These are phyloP conservation scores for Tethea ocularis DNA, from an alignment of 2,888 invertebrate genomes.

Conservation along the genomic window DNA sequence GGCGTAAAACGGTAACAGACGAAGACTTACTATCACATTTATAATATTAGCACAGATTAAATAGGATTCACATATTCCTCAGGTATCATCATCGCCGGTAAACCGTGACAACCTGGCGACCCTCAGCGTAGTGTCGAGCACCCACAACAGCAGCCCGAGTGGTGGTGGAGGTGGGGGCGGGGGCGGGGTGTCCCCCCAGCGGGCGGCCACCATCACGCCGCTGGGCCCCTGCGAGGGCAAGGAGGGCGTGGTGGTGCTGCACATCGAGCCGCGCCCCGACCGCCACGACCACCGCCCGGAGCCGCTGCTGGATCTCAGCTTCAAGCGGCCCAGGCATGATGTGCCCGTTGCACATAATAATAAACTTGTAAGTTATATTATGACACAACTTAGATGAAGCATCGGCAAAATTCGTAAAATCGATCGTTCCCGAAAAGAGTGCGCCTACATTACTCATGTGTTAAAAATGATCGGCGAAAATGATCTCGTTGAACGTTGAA, in stretches of 20 bases:
- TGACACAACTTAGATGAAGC: no score
- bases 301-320: background rate
- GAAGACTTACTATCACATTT: no score
- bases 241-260: constrained; percentile 86
- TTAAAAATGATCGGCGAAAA: no score
- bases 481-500: no score
- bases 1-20: no score
- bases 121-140: constrained; percentile 84
- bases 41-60: no score
- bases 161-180: constrained; percentile 61
- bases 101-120: constrained; percentile 85
- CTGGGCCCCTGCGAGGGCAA: constrained; percentile 70
- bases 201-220: constrained; percentile 84
- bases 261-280: constrained; percentile 77
- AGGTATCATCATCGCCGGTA: constrained; percentile 51
- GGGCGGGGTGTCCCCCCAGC: constrained; percentile 58
- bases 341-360: constrained; percentile 49
- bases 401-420: no score
- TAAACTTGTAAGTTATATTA: constrained; percentile 57
- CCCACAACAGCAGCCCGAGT: constrained; percentile 59
- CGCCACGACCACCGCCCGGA: constrained; percentile 29
- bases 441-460: no score
- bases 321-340: constrained; percentile 33
- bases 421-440: background rate
- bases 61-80: constrained; percentile 5